Base-by-base conservation (phyloP, 64 coral and sea anemone genomes). In the Catalaphyllia jardinei region DNA sequence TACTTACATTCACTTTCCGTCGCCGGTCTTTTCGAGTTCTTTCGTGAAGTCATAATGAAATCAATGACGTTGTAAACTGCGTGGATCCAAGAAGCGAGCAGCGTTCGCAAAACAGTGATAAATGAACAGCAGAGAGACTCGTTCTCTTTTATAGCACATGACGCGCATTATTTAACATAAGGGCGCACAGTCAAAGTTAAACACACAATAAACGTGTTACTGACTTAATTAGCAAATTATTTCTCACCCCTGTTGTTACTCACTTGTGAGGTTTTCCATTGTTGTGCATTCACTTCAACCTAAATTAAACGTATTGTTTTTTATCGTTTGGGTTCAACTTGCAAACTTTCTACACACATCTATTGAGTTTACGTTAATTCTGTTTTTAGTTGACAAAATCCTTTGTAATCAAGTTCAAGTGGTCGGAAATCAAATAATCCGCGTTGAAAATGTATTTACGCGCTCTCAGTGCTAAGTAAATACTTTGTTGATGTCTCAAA, bases 161-260 rank as follows among this genome's bases (percentile, higher is more conserved):
- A 78, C 22, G 46, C 46, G 17, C 8, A 8, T 25, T 24, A 10
- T 25, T 52, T 8, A 78, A 14, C 52, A 29, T 10, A 20, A 24
- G 76, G 39, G 76, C 46, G 76, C 50, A n/a, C 1, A 78, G 15
- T 12, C 13, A 78, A 78, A 51, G 24, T 3, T 10, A 12, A 25
- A 24, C 22, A 52, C 54, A 79, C 46, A 54, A 28, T 54, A 79
- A 79, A 24, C 5, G 12, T 54, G 20, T 28, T 79, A 54, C 4
- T 79, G 77, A 79, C 77, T 31, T 79, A 12, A 61, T 79, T 79
- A 79, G 25, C 14, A 79, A 79, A 60, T 60, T 60, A 79, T 60
- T 29, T 79, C 51, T 79, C 77, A 60, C 77, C 77, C 59, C 52
- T 61, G 15, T 60, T 79, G 77, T 79, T 79, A 5, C 1, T 29